Evolutionary conservation across 2,888 invertebrate species (phyloP), one percentile per base, ranked within the genome.

Genomic region (Andrena marginata): DNA sequence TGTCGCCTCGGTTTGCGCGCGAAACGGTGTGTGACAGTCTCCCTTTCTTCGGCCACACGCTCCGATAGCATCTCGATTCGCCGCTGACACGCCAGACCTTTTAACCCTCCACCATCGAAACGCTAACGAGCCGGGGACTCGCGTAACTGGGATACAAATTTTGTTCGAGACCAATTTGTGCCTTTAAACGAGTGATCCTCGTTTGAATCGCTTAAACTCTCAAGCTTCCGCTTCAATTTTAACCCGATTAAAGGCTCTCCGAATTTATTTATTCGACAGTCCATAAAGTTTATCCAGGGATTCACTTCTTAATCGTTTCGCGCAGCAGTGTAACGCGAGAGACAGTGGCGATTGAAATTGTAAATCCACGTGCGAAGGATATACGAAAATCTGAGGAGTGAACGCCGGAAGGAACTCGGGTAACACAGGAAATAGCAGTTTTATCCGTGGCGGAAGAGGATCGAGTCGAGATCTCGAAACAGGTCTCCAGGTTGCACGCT

Each of bases 31-130:
- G 62, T 59, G 68, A 81, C 79, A 42, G 63, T 64, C n/a, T 35
- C 51, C 42, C 42, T 72, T 78, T 67, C 89, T 85, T 88, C 85
- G 79, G 76, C 71, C 77, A 67, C 77, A 60, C 87, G 87, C 89
- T 87, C 87, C 89, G 90, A 90, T 90, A 89, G 82, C 90, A 91
- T 91, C 89, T 90, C 84, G 88, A 90, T 89, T 89, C 85, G 80
- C 79, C 72, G 84, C 84, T 84, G 73, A 82, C 88, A 89, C 89
- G 89, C 86, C 75, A 87, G 67, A 69, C 23, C 54, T 76, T 77
- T 80, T 84, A 69, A 75, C 74, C 62, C 63, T 54, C 16, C 20
- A 23, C 10, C 31, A n/a, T 23, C 49, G n/a, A 10, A 6, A 31
- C 29, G 35, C 49, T 65, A 13, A n/a, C 65, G 26, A 49, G 31